Percentiles rank a stretch among this genome's conserved stretches.
phyloP scores from a whole-genome alignment of 2,888 invertebrate genomes.

The Caenorhabditis doughertyi region DNA sequence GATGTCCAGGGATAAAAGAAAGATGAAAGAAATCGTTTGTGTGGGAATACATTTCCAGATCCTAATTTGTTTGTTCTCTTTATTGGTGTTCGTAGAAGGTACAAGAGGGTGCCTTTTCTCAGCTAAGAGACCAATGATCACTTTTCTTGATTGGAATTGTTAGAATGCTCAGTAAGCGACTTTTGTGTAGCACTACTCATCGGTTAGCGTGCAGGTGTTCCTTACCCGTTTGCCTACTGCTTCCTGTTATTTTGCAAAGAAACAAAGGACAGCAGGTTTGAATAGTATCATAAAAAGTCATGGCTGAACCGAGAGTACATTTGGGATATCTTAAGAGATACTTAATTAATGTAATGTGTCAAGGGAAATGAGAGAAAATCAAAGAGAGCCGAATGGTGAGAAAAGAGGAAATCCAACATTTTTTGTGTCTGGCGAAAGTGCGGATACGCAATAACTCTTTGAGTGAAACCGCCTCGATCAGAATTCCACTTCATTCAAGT shows the following conservation, averaged over 20 bases:
- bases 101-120: neutral
- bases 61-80: constrained; percentile 28
- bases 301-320: neutral
- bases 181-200: neutral
- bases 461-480: constrained; percentile 31
- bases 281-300: constrained; percentile 5
- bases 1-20: neutral
- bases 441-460: constrained; percentile 36
- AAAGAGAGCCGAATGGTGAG: constrained; percentile 21
- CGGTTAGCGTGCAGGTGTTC: constrained; percentile 33
- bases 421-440: constrained; percentile 6
- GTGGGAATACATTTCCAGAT: constrained; percentile 19
- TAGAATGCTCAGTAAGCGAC: constrained; percentile 5
- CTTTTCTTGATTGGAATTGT: constrained; percentile 1
- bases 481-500: constrained; percentile 4
- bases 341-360: constrained; percentile 20
- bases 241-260: constrained; percentile 26
- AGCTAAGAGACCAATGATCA: constrained; percentile 48
- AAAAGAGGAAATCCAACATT: constrained; percentile 15
- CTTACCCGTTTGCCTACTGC: neutral
- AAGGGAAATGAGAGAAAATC: neutral
- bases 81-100: neutral
- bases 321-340: neutral
- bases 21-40: constrained; percentile 34
- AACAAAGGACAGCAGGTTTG: constrained; percentile 15